Conservation (phyloP, 2,888 invertebrate genomes). For the Antheraea assamensis region DNA sequence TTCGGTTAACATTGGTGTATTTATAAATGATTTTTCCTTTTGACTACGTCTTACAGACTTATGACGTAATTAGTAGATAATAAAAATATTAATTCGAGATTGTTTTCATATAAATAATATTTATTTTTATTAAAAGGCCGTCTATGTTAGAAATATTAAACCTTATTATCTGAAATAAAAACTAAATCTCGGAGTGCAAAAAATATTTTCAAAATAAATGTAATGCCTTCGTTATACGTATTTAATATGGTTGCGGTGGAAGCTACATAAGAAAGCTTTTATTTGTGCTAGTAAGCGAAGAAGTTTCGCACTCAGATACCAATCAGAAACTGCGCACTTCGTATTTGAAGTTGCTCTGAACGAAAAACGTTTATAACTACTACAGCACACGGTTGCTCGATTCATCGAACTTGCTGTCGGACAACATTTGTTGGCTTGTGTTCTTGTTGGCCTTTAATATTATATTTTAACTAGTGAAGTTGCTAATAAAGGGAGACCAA, state of each 20-base stretch:
- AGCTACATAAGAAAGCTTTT: slow-evolving; percentile 41
- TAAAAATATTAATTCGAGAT: no score
- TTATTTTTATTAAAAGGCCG: no score
- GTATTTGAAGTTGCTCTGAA: slow-evolving; percentile 19
- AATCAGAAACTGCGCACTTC: slow-evolving; percentile 29
- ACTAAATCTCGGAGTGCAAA: background rate
- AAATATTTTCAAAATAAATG: slow-evolving; percentile 10
- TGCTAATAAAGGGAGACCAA: no score
- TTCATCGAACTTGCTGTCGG: background rate
- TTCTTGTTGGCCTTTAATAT: no score
- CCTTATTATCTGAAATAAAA: background rate
- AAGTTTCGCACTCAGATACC: slow-evolving; percentile 32
- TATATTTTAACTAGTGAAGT: background rate
- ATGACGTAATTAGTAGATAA: no score
- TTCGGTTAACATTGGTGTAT: no score
- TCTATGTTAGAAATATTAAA: background rate
- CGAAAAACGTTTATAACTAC: slow-evolving; percentile 22
- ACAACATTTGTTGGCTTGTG: background rate
- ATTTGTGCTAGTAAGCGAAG: slow-evolving; percentile 26
- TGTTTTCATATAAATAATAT: no score
- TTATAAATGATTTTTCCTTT: no score
- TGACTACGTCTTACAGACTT: no score
- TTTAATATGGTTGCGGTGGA: slow-evolving; percentile 12
- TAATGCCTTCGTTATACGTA: slow-evolving; percentile 9
- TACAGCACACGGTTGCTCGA: background rate